Percentiles rank a stretch among this genome's conserved stretches.
Conservation (phyloP, 2,113 vertebrate genomes). For the Oophaga pumilio region DNA sequence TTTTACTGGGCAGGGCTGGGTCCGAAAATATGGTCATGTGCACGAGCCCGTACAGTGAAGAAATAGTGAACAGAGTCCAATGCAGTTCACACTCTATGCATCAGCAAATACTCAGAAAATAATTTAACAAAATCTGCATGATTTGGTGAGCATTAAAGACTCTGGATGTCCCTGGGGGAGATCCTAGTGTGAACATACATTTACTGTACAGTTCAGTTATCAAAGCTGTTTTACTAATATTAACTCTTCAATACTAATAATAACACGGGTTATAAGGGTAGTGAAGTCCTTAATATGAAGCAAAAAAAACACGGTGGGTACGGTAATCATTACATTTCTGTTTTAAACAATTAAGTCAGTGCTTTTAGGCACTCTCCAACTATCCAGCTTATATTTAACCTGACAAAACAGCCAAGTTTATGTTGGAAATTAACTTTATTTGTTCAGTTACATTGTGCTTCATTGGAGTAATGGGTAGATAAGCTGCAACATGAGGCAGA, state of each 20-base stretch:
- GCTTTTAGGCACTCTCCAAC: background rate
- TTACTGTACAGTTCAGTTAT: too few relatives aligned
- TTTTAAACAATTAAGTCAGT: background rate
- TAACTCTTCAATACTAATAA: background rate
- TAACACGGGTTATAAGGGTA: background rate
- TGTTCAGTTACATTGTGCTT: background rate
- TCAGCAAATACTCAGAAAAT: too few relatives aligned
- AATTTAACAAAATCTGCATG: too few relatives aligned
- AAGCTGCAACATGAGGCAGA: background rate
- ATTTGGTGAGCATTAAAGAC: too few relatives aligned
- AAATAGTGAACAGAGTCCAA: too few relatives aligned
- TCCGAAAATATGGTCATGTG: too few relatives aligned
- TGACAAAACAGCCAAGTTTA: background rate
- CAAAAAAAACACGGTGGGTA: background rate
- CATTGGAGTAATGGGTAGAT: conserved; percentile 7
- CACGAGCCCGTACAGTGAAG: too few relatives aligned
- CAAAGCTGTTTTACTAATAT: too few relatives aligned
- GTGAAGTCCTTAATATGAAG: background rate
- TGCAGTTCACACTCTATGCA: too few relatives aligned
- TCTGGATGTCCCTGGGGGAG: too few relatives aligned
- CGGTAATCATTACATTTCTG: background rate
- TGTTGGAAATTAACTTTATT: background rate
- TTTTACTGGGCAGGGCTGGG: too few relatives aligned
- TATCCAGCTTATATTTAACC: background rate
- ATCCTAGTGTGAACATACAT: too few relatives aligned